Percentiles rank a stretch among this genome's conserved stretches.
phyloP scores from a whole-genome alignment of 2,888 invertebrate genomes.

The Protodeltote pygarga region DNA sequence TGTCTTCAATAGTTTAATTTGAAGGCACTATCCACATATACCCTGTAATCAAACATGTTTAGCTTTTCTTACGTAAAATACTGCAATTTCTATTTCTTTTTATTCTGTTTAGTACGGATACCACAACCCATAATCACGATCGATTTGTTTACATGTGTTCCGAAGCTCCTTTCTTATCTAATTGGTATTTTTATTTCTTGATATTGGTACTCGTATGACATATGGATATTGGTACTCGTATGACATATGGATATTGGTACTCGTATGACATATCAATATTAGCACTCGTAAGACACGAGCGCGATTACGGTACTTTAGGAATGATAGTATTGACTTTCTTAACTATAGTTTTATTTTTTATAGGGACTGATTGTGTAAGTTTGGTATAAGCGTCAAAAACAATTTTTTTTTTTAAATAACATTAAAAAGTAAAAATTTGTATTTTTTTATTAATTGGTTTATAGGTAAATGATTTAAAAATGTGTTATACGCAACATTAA shows the following conservation, averaged over 20 bases:
- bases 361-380: no score
- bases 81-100: conserved; percentile 21
- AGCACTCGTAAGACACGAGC: no score
- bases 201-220: no score
- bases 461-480: conserved; percentile 1
- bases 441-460: neutral
- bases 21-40: conserved; percentile 1
- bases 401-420: neutral
- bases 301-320: no score
- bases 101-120: conserved; percentile 22
- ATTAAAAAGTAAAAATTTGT: neutral
- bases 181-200: no score
- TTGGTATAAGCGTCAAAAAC: no score
- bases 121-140: conserved; percentile 13
- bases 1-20: conserved; percentile 19
- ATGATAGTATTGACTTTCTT: no score
- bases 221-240: no score
- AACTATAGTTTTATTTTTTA: no score
- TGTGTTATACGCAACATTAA: conserved; percentile 7
- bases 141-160: conserved; percentile 7
- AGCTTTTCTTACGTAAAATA: conserved; percentile 21
- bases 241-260: no score
- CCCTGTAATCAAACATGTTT: conserved; percentile 1
- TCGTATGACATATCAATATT: no score
- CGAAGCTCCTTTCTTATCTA: no score